These are phyloP conservation scores for Phalacrocorax pelagicus DNA, from an alignment of 2,113 vertebrate genomes.

Conservation along the genomic window DNA sequence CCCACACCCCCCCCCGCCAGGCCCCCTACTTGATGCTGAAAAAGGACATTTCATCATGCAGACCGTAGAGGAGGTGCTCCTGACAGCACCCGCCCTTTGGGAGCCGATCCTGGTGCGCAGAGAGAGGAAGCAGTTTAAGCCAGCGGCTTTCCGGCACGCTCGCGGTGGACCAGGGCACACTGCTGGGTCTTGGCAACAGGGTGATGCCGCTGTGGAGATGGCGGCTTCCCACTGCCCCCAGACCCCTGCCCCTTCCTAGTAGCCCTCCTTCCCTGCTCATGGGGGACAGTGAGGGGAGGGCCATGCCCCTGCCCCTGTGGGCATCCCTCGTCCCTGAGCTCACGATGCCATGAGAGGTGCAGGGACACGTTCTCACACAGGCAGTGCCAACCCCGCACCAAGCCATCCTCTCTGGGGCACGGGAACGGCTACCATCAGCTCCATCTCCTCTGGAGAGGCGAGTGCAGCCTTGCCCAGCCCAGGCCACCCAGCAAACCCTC, in stretches of 20 bases:
- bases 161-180: too few relatives aligned
- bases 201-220: accelerated
- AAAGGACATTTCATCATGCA: not conserved
- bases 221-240: not conserved
- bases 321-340: accelerated
- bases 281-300: accelerated
- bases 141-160: accelerated
- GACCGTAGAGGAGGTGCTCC: not conserved
- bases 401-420: not conserved
- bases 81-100: not conserved
- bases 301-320: accelerated
- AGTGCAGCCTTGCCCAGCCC: not conserved
- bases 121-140: accelerated
- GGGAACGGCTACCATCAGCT: not conserved
- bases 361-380: not conserved
- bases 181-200: not conserved
- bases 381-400: not conserved
- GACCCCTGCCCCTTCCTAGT: not conserved
- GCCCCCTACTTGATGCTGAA: not conserved
- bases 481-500: not conserved
- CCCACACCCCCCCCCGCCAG: too few relatives aligned
- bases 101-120: not conserved
- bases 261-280: accelerated
- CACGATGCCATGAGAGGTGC: accelerated
- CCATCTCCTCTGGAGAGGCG: not conserved